Conservation (phyloP, 2,113 vertebrate genomes). For the Etheostoma cragini region DNA sequence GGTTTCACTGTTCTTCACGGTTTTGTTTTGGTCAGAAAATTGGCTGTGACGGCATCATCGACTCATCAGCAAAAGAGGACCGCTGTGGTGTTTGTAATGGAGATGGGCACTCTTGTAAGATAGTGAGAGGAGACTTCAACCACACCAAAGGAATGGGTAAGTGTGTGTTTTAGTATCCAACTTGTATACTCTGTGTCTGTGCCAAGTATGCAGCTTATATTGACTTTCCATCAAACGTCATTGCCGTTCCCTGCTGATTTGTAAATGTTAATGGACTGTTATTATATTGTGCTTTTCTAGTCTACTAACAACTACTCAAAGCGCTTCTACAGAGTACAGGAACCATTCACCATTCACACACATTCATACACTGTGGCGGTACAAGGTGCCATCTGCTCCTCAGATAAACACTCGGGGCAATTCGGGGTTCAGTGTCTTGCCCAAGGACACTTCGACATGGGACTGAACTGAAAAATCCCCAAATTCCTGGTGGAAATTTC, state of each 20-base stretch:
- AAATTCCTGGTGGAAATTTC: too few species aligned
- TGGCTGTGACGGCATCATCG: conserved; percentile 95
- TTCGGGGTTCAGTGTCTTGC: too few species aligned
- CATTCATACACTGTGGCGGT: too few species aligned
- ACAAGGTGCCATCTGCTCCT: too few species aligned
- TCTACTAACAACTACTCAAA: too few species aligned
- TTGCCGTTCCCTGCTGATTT: not conserved
- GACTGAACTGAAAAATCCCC: too few species aligned
- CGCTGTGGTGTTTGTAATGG: conserved; percentile 94
- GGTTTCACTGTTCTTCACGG: not conserved
- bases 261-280: too few species aligned
- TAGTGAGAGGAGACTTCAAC: conserved; percentile 97
- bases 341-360: too few species aligned
- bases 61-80: conserved; percentile 94
- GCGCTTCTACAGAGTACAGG: too few species aligned
- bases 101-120: conserved; percentile 93
- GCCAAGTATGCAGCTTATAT: not conserved
- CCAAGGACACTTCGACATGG: too few species aligned
- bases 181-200: not conserved
- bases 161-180: conserved; percentile 53
- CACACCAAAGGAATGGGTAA: conserved; percentile 95
- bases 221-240: not conserved
- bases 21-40: conserved; percentile 87
- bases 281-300: too few species aligned
- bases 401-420: too few species aligned